Conservation (phyloP, 2,113 vertebrate genomes). For the Albula glossodonta region DNA sequence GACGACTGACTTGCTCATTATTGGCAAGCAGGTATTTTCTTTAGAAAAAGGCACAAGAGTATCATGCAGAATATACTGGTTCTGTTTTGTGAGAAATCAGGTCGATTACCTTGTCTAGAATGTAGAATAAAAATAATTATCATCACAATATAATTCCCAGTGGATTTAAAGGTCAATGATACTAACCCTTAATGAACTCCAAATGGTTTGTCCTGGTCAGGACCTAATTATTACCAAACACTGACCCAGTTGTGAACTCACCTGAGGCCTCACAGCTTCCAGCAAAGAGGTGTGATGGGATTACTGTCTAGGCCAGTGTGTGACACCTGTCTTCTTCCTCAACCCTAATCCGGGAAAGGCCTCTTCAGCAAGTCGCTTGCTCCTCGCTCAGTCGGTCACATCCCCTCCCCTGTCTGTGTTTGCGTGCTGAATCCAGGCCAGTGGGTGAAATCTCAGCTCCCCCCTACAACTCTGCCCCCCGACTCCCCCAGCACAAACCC, state of each 20-base stretch:
- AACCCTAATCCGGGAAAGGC: conserved; percentile 42
- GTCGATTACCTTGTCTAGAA: not conserved
- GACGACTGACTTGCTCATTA: too few relatives aligned
- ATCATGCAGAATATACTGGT: too few relatives aligned
- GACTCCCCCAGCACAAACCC: not conserved
- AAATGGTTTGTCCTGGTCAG: not conserved
- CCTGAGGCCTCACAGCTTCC: not conserved
- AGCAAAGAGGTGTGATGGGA: conserved; percentile 43
- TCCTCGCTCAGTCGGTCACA: conserved; percentile 5
- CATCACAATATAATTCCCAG: not conserved
- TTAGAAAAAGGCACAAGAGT: too few relatives aligned
- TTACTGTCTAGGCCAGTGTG: conserved; percentile 43
- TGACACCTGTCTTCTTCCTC: conserved; percentile 37
- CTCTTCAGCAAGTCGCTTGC: conserved; percentile 42
- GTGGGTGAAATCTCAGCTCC: conserved; percentile 28
- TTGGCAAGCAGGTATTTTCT: too few relatives aligned
- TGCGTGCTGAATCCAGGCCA: conserved; percentile 19
- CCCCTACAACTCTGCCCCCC: too few relatives aligned
- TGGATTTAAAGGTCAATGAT: not conserved
- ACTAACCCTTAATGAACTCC: not conserved
- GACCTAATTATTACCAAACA: conserved; percentile 29
- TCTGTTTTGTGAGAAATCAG: too few relatives aligned
- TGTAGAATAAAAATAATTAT: not conserved
- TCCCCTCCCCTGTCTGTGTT: not conserved
- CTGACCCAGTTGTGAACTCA: conserved; percentile 40